Evolutionary conservation across 2,888 invertebrate genomes (phyloP), one percentile per base, ranked within the genome.

Genomic region (Leptinotarsa tumamoca): DNA sequence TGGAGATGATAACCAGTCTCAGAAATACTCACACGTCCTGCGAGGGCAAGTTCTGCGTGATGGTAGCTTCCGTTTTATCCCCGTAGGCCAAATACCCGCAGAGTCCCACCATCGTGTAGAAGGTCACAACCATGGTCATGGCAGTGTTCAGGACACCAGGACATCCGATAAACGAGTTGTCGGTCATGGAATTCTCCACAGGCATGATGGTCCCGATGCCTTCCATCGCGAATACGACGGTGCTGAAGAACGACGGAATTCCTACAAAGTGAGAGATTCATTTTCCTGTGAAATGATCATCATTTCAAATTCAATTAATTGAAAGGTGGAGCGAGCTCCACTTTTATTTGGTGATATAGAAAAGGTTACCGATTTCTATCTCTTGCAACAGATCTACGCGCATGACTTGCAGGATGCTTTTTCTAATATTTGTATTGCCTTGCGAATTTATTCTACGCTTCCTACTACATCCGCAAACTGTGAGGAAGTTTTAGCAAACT

Each of bases 151-250:
- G 89, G 0, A 97, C 96, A 14, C 98, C 96, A 0, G 94, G 95
- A 80, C 94, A 94, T 4, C 94, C 93, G 61, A 97, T 91, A 85
- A 95, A 95, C 80, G 95, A 93, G 76, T 93, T 90, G 0, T 93
- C 93, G n/a, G 91, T 91, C 97, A 98, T 98, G 67, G 94, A 95
- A 86, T 98, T 98, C 88, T 98, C 98, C n/a, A 98, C 93, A 0
- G 98, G 98, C 91, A 98, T 93, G 13, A 98, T 95, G 68, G 94
- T 95, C 63, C 96, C 96, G 81, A 99, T 98, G 61, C 84, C 97
- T 90, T 99, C 99, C 93, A 99, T 98, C 2, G 99, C 97, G 87
- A 98, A 99, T 82, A 99, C 94, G 0, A 97, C 98, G 0, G 98
- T 98, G 71, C 98, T 92, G 87, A 99, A 96, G 89, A 97, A 99